Base-by-base conservation (phyloP, 2,113 vertebrate genomes). In the Phyllostomus discolor region DNA sequence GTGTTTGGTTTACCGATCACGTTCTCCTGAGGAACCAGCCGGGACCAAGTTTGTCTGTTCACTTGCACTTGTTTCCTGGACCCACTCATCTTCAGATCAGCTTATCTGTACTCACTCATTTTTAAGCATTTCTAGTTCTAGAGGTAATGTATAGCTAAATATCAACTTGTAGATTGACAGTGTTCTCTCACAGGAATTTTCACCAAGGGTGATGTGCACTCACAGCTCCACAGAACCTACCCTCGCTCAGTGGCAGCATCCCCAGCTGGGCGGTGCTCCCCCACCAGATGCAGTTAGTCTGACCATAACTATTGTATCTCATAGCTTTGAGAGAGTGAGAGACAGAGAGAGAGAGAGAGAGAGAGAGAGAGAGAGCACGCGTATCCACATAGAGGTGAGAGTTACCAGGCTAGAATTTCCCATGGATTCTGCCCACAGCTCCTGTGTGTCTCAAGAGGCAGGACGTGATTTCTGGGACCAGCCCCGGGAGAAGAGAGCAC, bases 41-140 rank as follows among this genome's bases (percentile, higher is more conserved):
- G 82, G 75, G 76, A 72, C n/a, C 62, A 76, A 83, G 10, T 88
- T 85, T n/a, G 22, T 35, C 26, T 26, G 28, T 54, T 66, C 85
- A 66, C 78, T 93, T 85, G 7, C 85, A 66, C 78, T 93, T 85
- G 7, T 43, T 50, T 33, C 17, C 72, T 72, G 52, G 59, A 86
- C 73, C 10, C 79, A 88, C 79, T 90, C 59, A 80, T 82, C 86
- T 97, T 94, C n/a, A 7, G 24, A 78, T 95, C 67, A 86, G 57
- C 50, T 72, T 52, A 85, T 95, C 84, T 90, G 76, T 62, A 57
- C 28, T 72, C 70, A 54, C 62, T 90, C 62, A 54, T 64, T 94
- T 84, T 46, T 57, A 91, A 79, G 62, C 35, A 86, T 69, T 86
- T 89, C 7, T 14, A 52, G 35, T 50, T 88, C 76, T 48, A 59